These are phyloP conservation scores for Pomatorhinus ruficollis DNA, from an alignment of 2,113 vertebrate genomes.

Conservation along the genomic window DNA sequence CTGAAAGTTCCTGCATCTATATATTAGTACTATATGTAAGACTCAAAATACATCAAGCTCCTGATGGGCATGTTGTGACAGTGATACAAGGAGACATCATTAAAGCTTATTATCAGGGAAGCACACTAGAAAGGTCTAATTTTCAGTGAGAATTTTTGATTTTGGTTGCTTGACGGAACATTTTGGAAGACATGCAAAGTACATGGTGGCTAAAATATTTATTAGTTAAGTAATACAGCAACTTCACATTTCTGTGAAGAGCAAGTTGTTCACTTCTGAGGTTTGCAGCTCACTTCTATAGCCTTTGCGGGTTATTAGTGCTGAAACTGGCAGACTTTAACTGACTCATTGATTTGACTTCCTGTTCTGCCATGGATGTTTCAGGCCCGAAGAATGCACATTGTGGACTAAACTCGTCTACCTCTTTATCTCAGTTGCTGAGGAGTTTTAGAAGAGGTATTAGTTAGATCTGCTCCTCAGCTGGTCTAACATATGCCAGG, in stretches of 20 bases:
- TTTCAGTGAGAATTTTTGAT: not conserved
- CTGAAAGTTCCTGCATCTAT: not conserved
- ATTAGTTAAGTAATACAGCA: not conserved
- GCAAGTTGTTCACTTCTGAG: not conserved
- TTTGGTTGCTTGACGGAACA: not conserved
- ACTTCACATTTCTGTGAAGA: not conserved
- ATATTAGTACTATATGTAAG: not conserved
- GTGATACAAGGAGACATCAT: not conserved
- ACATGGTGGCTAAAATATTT: not conserved
- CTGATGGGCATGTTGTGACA: conserved; percentile 10
- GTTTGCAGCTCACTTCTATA: not conserved
- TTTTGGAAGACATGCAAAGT: conserved; percentile 5
- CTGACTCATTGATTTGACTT: not conserved
- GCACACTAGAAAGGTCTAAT: not conserved
- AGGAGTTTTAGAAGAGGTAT: not conserved
- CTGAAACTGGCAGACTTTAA: not conserved
- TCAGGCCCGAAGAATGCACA: not conserved
- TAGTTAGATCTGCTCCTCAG: not conserved
- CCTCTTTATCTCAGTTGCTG: not conserved
- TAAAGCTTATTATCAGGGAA: conserved; percentile 10
- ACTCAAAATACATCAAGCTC: not conserved
- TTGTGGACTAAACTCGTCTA: not conserved
- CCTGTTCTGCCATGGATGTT: not conserved
- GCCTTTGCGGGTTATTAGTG: not conserved
- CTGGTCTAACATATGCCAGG: not conserved